Percentiles rank a stretch among this genome's conserved stretches.
Evolutionary conservation across 2,888 invertebrate species (phyloP).

Genomic region (Timandra comae): DNA sequence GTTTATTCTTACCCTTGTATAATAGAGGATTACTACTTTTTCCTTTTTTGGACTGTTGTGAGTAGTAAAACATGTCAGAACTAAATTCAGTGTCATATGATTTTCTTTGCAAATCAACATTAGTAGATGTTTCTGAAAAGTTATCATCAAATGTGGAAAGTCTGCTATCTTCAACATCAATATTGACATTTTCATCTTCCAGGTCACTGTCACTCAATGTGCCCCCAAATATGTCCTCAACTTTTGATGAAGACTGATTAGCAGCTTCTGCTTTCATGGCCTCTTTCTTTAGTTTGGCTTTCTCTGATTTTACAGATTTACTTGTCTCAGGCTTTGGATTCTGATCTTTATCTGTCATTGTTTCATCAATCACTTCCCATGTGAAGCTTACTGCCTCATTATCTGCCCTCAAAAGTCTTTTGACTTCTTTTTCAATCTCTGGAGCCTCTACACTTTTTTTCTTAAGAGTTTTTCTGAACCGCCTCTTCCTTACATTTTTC

Average conservation of each 20-base stretch:
- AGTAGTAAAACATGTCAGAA: constrained; percentile 52
- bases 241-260: constrained; percentile 52
- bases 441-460: constrained; percentile 98
- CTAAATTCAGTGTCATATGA: constrained; percentile 51
- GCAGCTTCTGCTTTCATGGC: constrained; percentile 40
- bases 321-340: constrained; percentile 66
- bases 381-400: constrained; percentile 93
- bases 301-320: constrained; percentile 42
- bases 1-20: constrained; percentile 23
- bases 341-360: constrained; percentile 88
- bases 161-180: constrained; percentile 88
- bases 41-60: constrained; percentile 25
- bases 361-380: constrained; percentile 89
- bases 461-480: constrained; percentile 95
- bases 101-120: constrained; percentile 36
- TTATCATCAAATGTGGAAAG: constrained; percentile 86
- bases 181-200: constrained; percentile 87
- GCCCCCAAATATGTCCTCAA: constrained; percentile 92
- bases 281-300: constrained; percentile 61
- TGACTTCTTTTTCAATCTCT: constrained; percentile 98
- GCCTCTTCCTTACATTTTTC: constrained; percentile 94
- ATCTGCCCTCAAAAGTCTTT: constrained; percentile 91
- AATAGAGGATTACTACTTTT: too few relatives aligned
- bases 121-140: constrained; percentile 79
- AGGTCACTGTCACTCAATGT: constrained; percentile 92